Base-by-base conservation (phyloP, 2,888 invertebrate genomes). In the Harpalus rufipes region DNA sequence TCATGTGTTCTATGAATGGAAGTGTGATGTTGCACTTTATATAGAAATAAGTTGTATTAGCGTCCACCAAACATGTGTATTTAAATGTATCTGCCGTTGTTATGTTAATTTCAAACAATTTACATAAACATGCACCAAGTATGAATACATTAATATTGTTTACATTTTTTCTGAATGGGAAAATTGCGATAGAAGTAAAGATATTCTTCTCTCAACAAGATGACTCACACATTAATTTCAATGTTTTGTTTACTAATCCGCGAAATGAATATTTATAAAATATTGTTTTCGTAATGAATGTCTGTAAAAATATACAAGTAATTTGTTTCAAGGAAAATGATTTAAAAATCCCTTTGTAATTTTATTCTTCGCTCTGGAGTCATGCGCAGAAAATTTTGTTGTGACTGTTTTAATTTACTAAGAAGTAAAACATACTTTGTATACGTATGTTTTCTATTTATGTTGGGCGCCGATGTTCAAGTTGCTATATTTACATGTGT, bases 101-200 rank as follows among this genome's bases (percentile, higher is more conserved):
- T 78, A 78, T 78, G 78, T n/a, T 58, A 58, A 78, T 78, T 21
- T 25, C 7, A n/a, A 78, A 56, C 72, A 78, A 78, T 78, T 78
- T 78, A 78, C 78, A 78, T 78, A 78, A 78, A 58, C 78, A 78
- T 44, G 58, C 32, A 25, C 25, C 25, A 12, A 58, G 78, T 78
- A 78, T 21, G 78, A 78, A 78, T 78, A 58, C 58, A 78, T 78
- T 78, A 78, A 78, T 78, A 78, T 78, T 78, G 78, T 78, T 78
- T 58, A 78, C 56, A 78, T 78, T 78, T 78, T 78, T 78, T 44
- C n/a, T 44, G 25, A 16, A 74, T 16, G 32, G 32, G 39, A 41
- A 74, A 74, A 74, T 44, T 41, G 72, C 44, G 44, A 74, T 74
- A 10, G 44, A 14, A 68, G 68, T 68, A 32, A 39, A 68, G 68